A percentile compares a stretch with the other conserved stretches of the same genome.
Conservation (phyloP, 2,888 invertebrate genomes). For the Athalia rosae region DNA sequence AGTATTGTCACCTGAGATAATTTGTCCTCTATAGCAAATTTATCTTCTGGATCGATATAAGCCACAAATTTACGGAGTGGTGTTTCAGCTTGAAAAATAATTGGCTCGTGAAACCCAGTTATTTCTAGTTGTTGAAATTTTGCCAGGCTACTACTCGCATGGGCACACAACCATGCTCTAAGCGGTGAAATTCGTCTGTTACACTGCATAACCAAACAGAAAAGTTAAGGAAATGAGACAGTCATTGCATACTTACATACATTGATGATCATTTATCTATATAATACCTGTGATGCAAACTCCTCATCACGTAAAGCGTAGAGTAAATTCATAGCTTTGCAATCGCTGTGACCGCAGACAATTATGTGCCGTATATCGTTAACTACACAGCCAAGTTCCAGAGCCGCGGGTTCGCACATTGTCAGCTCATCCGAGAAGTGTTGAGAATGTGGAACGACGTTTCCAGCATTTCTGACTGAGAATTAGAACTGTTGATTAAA, state of each 20-base stretch:
- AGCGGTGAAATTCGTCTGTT: slow-evolving; percentile 90
- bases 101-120: slow-evolving; percentile 80
- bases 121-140: slow-evolving; percentile 86
- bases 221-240: not conserved
- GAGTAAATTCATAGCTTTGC: slow-evolving; percentile 97
- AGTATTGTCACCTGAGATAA: slow-evolving; percentile 85
- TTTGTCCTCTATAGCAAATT: slow-evolving; percentile 92
- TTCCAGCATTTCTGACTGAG: slow-evolving; percentile 96
- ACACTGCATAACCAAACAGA: slow-evolving; percentile 73
- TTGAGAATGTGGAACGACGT: slow-evolving; percentile 93
- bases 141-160: slow-evolving; percentile 87
- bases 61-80: slow-evolving; percentile 92
- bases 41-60: slow-evolving; percentile 94
- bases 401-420: slow-evolving; percentile 95
- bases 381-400: slow-evolving; percentile 94
- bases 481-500: slow-evolving; percentile 54
- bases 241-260: slow-evolving; percentile 1
- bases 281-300: slow-evolving; percentile 80
- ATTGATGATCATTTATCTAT: not conserved
- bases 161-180: slow-evolving; percentile 93
- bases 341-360: slow-evolving; percentile 98
- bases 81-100: slow-evolving; percentile 91
- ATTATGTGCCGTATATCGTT: slow-evolving; percentile 94
- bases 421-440: slow-evolving; percentile 90
- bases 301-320: slow-evolving; percentile 88